Percentiles rank a stretch among this genome's conserved stretches.
These are phyloP conservation scores for Hestina assimilis DNA, from an alignment of 1,140 invertebrate genomes.

Conservation along the genomic window DNA sequence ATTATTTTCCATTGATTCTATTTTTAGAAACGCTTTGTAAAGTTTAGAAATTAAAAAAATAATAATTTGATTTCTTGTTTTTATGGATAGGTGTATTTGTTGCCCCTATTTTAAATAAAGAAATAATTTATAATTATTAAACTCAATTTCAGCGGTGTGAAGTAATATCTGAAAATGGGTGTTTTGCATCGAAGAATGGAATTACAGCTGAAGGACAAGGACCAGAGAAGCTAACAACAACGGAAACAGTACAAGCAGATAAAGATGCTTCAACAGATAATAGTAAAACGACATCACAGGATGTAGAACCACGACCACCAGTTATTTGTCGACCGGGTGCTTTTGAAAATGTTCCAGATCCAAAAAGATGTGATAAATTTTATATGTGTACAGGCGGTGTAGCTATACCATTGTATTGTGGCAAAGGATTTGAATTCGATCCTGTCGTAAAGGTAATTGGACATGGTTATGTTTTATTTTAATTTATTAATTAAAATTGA, in stretches of 20 bases:
- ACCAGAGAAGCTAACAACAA: background rate
- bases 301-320: background rate
- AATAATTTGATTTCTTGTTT: too few relatives aligned
- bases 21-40: constrained; percentile 29
- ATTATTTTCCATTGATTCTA: background rate
- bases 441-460: constrained; percentile 21
- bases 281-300: background rate
- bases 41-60: too few relatives aligned
- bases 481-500: too few relatives aligned
- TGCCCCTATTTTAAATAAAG: too few relatives aligned
- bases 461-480: too few relatives aligned
- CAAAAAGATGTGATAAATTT: constrained; percentile 32
- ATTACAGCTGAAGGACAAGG: background rate
- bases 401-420: constrained; percentile 30
- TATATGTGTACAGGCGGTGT: constrained; percentile 34
- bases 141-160: background rate
- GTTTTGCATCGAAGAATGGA: constrained; percentile 20
- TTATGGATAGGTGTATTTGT: too few relatives aligned
- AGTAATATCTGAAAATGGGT: constrained; percentile 31
- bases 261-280: background rate
- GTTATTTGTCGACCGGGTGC: constrained; percentile 27
- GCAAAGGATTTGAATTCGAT: constrained; percentile 34
- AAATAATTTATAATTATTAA: too few relatives aligned
- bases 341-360: constrained; percentile 38
- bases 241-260: background rate